phyloP scores from a whole-genome alignment of 2,888 invertebrate species.

The Lumbricus terrestris region DNA sequence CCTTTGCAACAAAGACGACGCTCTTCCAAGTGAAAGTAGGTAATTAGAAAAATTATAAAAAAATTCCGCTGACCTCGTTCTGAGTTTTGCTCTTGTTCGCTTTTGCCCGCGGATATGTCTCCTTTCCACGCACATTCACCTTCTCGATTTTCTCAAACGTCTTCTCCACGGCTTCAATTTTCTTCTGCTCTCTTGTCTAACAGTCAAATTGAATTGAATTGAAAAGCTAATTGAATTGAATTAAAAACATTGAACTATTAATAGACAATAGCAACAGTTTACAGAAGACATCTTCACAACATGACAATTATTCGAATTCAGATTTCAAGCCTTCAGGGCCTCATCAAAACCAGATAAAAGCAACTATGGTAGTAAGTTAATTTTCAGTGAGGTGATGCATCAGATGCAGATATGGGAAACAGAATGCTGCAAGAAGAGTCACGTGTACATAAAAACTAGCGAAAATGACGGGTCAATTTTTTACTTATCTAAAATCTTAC shows the following conservation, averaged over 20 bases:
- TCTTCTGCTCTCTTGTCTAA: constrained; percentile 32
- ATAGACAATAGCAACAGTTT: too few relatives aligned
- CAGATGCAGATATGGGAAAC: neutral
- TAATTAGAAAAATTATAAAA: neutral
- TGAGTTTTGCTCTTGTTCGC: neutral
- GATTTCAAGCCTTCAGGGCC: too few relatives aligned
- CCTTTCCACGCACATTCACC: constrained; percentile 16
- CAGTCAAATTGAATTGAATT: neutral
- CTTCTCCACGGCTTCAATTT: constrained; percentile 33
- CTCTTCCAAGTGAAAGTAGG: neutral
- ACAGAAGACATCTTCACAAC: too few relatives aligned
- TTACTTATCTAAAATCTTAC: neutral
- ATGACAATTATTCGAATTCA: too few relatives aligned
- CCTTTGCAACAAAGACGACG: neutral
- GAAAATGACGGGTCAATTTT: neutral
- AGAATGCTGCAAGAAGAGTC: neutral
- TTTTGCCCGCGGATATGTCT: neutral
- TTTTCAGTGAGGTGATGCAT: too few relatives aligned
- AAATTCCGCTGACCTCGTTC: neutral
- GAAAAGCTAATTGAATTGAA: too few relatives aligned
- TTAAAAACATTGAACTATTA: neutral
- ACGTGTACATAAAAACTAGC: neutral
- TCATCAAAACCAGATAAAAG: too few relatives aligned
- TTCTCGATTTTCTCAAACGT: constrained; percentile 33
- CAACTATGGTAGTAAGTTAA: too few relatives aligned